Base-by-base conservation (phyloP, 2,888 invertebrate genomes). In the Theretra japonica region DNA sequence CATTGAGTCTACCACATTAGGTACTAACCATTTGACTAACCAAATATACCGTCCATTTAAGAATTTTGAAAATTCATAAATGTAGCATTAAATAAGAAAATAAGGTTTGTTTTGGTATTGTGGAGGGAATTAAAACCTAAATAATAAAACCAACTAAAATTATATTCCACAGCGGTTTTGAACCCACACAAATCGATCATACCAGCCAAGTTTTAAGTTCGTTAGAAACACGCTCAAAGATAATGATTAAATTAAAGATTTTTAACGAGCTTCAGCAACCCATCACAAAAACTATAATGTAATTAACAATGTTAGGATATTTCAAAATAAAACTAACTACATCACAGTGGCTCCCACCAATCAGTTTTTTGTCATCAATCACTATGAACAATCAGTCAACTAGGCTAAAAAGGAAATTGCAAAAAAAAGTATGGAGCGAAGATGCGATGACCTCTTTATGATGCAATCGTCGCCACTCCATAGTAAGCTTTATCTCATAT, bases 331-430 rank as follows among this genome's bases (percentile, higher is more conserved):
- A 60, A 48, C 17, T 23, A 58, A 58, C 58, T 25, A 19, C 65
- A 65, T 65, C 23, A 5, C 48, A 65, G 5, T 48, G 48, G 65
- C 33, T 33, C 33, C 56, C 41, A 62, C 23, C 65, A 65, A 56
- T 65, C 62, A 65, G 60, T 65, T 65, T 56, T 50, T 71, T 41
- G 19, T 69, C 73, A 73, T 74, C 75, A 73, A 76, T 73, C 71
- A 74, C 58, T 58, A 72, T 76, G 72, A 76, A 73, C 70, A 72
- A 75, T 73, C 75, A 74, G 59, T 73, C 71, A 70, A 73, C 70
- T 73, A 72, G 71, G 50, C 70, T 71, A 76, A 76, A 74, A 75
- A 74, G 69, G 71, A 70, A 73, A 76, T 73, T 65, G 65, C 33
- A 33, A 41, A 65, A 50, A n/a, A 30, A 65, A 25, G 25, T 48